Base-by-base conservation (phyloP, 2,797 vertebrate species). In the Muscicapa striata region DNA sequence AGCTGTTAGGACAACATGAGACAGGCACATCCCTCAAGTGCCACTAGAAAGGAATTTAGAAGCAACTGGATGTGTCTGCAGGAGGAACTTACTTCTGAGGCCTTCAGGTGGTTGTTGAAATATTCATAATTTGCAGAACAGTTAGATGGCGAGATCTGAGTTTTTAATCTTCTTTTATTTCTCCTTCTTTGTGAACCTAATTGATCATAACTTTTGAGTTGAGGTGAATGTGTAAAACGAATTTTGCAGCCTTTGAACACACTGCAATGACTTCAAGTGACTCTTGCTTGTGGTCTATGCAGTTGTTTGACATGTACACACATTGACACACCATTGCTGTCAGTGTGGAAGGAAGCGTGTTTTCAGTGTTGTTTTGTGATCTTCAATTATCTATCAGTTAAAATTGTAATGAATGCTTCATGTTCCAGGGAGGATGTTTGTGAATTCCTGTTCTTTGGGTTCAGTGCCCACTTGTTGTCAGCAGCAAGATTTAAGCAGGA, bases 331-430 rank as follows among this genome's bases (percentile, higher is more conserved):
- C 45, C n/a, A 2, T 14, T 27, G 2, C 22, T 32, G 34, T n/a
- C 40, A 9, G 21, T 1, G 13, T 57, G 46, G n/a, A 62, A 89
- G 32, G 19, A 18, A 21, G 10, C 0, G 0, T 36, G 17, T 27
- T 57, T 51, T 45, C 36, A 10, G 1, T 26, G 29, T 34, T 90
- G 22, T 11, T 63, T 58, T 70, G 64, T 62, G 40, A 34, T 67
- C 15, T 40, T 45, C 16, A 52, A 19, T 63, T 20, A 55, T 2
- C 23, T 38, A 0, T 48, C 57, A 30, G 30, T 34, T 61, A 14
- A 54, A 76, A 57, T 26, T 3, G 13, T 34, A 62, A 32, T 51
- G n/a, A 79, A 26, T 26, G 8, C 26, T 26, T 29, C 32, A 6
- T 5, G 10, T 91, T 87, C 63, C n/a, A 6, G 45, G 24, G 54